A percentile compares a stretch with the other conserved stretches of the same genome.
These are phyloP conservation scores for Craseonycteris thonglongyai DNA, from an alignment of 2,113 vertebrate genomes.

Conservation along the genomic window DNA sequence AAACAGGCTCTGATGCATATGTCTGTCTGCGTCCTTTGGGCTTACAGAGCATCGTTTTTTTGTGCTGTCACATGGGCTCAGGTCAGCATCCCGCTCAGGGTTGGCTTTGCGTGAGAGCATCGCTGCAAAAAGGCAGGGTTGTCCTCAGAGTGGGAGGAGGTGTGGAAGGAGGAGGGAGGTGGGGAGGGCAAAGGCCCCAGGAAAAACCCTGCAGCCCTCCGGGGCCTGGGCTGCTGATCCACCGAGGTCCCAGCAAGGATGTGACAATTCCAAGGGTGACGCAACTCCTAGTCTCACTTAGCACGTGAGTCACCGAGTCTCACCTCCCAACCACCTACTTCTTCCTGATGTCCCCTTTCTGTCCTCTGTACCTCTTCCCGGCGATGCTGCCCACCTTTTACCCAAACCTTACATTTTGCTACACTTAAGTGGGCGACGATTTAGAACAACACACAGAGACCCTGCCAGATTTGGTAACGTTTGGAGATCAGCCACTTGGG, in stretches of 20 bases:
- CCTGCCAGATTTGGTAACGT: background rate
- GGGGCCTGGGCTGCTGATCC: background rate
- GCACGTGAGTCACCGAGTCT: no score
- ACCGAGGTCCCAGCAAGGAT: background rate
- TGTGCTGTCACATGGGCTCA: background rate
- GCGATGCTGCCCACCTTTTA: background rate
- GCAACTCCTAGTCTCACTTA: fast-evolving
- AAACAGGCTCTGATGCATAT: background rate
- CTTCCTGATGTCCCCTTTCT: background rate
- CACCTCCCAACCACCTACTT: background rate
- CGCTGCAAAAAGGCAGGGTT: fast-evolving
- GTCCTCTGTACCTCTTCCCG: background rate
- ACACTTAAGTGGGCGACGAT: background rate
- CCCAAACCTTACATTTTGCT: background rate
- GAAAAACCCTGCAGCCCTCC: fast-evolving
- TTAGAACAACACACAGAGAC: background rate
- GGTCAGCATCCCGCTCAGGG: background rate
- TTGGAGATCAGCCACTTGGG: background rate
- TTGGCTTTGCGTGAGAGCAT: fast-evolving
- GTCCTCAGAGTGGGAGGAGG: fast-evolving
- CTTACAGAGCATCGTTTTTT: no score
- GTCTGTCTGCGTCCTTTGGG: background rate
- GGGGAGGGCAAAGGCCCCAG: fast-evolving
- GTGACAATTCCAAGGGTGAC: fast-evolving
- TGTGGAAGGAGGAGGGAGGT: fast-evolving